These are phyloP conservation scores for Xiphorhynchus elegans DNA, from an alignment of 2,113 vertebrate genomes.

Conservation along the genomic window DNA sequence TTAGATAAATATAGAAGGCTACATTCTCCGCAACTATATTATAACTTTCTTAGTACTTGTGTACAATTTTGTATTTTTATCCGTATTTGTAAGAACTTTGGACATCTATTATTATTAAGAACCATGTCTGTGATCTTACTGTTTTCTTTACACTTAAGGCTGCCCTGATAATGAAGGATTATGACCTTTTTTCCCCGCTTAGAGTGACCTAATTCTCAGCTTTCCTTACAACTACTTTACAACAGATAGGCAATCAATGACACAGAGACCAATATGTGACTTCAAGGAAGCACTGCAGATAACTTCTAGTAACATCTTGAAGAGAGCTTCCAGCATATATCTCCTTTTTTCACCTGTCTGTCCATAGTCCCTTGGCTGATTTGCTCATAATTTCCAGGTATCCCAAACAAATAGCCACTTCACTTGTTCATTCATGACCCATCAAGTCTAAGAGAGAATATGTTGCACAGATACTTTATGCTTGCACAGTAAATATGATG, in stretches of 20 bases:
- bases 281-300: background rate
- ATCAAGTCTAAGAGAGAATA: background rate
- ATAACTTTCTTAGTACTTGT: background rate
- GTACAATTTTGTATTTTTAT: background rate
- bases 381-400: background rate
- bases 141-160: background rate
- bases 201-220: background rate
- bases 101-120: background rate
- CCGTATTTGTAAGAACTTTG: background rate
- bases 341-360: background rate
- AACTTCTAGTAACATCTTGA: background rate
- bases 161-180: background rate
- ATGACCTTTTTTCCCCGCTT: fast-evolving
- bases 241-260: background rate
- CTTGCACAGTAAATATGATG: background rate
- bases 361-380: background rate
- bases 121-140: background rate
- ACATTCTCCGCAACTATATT: background rate
- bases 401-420: background rate
- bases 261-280: background rate
- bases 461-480: background rate
- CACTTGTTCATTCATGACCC: background rate
- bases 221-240: background rate
- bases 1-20: background rate
- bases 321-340: background rate